phyloP scores from a whole-genome alignment of 2,797 vertebrate genomes.

The Siniperca obscura region DNA sequence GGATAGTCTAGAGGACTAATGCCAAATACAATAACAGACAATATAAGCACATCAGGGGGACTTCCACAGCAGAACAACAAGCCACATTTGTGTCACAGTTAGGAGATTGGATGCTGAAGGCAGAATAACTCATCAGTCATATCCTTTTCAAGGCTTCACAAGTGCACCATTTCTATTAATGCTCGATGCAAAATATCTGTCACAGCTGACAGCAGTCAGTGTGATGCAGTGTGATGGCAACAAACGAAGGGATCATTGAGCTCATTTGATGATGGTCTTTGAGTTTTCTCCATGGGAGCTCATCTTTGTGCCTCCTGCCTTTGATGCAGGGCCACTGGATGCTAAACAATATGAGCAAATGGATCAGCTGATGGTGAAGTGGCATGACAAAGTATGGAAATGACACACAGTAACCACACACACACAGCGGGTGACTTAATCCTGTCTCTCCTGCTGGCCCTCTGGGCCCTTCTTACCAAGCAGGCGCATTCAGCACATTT shows the following conservation, averaged over 20 bases:
- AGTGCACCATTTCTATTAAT: conserved; percentile 8
- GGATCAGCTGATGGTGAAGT: conserved; percentile 50
- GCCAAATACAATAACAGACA: not conserved
- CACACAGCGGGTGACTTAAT: conserved; percentile 64
- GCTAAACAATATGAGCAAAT: conserved; percentile 37
- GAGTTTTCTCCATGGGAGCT: conserved; percentile 21
- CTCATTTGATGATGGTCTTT: conserved; percentile 26
- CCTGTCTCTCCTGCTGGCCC: conserved; percentile 66
- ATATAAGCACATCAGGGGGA: conserved; percentile 4
- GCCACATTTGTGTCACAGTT: not conserved
- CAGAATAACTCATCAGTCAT: conserved; percentile 18
- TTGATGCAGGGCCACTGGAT: conserved; percentile 28
- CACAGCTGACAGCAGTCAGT: conserved; percentile 18
- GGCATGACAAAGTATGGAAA: conserved; percentile 48
- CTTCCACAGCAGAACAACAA: not conserved
- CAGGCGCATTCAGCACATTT: conserved; percentile 77
- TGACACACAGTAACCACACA: conserved; percentile 36
- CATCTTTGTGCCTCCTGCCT: conserved; percentile 34
- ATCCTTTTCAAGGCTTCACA: not conserved
- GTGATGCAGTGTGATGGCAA: not conserved
- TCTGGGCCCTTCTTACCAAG: conserved; percentile 66
- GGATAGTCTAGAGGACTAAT: not conserved
- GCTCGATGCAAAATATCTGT: not conserved
- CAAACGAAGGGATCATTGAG: conserved; percentile 2
- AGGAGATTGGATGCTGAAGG: not conserved